Conservation (phyloP, 2,888 invertebrate species). For the Drosophila paranaensis region DNA sequence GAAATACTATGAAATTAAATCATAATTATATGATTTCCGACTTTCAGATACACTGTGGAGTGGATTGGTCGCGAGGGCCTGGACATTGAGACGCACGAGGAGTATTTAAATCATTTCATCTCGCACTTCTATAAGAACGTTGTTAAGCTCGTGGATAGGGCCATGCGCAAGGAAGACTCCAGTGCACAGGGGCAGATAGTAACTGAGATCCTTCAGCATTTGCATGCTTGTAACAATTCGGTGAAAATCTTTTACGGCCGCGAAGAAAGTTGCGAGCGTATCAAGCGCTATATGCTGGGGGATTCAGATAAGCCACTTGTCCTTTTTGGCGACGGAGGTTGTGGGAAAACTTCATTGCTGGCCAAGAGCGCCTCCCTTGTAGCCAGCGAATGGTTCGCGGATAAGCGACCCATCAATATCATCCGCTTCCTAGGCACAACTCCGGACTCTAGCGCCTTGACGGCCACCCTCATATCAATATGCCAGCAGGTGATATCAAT, state of each 20-base stretch:
- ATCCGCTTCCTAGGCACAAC: constrained; percentile 98
- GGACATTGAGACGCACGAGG: constrained; percentile 95
- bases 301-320: constrained; percentile 95
- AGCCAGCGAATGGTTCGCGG: constrained; percentile 89
- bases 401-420: constrained; percentile 92
- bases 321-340: constrained; percentile 97
- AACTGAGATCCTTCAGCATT: constrained; percentile 96
- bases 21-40: not conserved
- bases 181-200: constrained; percentile 97
- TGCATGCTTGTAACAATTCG: constrained; percentile 97
- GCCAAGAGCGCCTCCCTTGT: constrained; percentile 95
- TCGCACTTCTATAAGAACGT: constrained; percentile 97
- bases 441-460: constrained; percentile 97
- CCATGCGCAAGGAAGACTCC: constrained; percentile 98
- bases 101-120: constrained; percentile 97
- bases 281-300: constrained; percentile 93
- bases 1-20: not conserved
- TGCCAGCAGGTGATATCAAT: constrained; percentile 92
- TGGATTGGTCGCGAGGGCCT: constrained; percentile 98
- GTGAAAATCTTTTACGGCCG: constrained; percentile 97
- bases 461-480: constrained; percentile 96
- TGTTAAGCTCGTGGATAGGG: constrained; percentile 94
- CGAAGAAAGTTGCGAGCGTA: constrained; percentile 92
- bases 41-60: constrained; percentile 93
- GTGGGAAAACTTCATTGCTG: constrained; percentile 98